These are phyloP conservation scores for Mormoops blainvillei DNA, from an alignment of 2,113 vertebrate genomes.

Conservation along the genomic window DNA sequence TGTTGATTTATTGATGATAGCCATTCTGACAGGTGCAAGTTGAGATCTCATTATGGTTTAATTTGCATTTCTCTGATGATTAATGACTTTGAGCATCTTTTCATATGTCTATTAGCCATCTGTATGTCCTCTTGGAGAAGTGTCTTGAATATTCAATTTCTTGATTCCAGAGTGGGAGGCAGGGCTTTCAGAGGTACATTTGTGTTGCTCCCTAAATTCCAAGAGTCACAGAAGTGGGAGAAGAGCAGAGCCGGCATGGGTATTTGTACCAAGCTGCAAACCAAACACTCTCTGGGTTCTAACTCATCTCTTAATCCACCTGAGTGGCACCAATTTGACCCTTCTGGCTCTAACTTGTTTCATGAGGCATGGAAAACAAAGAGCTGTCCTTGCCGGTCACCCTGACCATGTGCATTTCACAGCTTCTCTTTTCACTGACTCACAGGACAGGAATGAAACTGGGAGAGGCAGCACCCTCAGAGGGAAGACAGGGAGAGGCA, in stretches of 20 bases:
- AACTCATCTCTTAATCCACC: background rate
- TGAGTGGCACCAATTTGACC: no score
- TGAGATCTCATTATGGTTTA: background rate
- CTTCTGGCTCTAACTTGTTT: background rate
- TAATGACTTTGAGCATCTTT: background rate
- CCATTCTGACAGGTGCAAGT: background rate
- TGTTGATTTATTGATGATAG: background rate
- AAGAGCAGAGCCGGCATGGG: background rate
- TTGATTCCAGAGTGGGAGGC: background rate
- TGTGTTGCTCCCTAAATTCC: background rate
- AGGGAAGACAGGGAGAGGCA: background rate
- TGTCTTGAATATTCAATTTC: background rate
- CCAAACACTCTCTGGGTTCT: background rate
- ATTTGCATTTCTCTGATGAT: background rate
- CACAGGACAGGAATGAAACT: background rate
- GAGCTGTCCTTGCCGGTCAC: background rate
- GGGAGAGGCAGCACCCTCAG: background rate
- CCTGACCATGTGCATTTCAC: background rate
- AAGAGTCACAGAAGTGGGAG: background rate
- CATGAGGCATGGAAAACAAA: background rate
- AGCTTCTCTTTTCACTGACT: background rate
- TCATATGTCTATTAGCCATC: background rate
- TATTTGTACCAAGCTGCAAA: background rate
- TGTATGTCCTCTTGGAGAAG: background rate
- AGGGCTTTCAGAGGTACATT: background rate